A percentile compares a stretch with the other conserved stretches of the same genome.
Evolutionary conservation across 2,888 invertebrate genomes (phyloP).

Genomic region (Andricus curvator): DNA sequence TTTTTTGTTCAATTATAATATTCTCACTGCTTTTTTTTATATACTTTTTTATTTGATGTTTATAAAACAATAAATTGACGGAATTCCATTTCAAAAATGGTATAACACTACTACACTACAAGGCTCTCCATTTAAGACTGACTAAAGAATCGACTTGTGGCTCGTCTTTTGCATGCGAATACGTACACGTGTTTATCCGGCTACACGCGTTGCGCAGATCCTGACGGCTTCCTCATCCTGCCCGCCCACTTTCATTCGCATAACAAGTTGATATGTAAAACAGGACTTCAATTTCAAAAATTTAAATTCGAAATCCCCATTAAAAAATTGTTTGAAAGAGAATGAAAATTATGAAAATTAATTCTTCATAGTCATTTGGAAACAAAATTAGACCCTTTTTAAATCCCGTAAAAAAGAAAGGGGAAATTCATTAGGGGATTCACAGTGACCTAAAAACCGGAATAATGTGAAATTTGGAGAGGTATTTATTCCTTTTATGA

Average conservation of each 20-base stretch:
- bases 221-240: slow-evolving; percentile 64
- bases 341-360: background rate
- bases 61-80: background rate
- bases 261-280: slow-evolving; percentile 7
- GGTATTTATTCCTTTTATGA: too few relatives aligned
- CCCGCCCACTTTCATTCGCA: slow-evolving; percentile 39
- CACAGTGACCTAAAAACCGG: too few relatives aligned
- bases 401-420: too few relatives aligned
- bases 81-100: too few relatives aligned
- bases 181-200: slow-evolving; percentile 71
- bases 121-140: slow-evolving; percentile 60
- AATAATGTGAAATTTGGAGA: too few relatives aligned
- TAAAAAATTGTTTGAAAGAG: background rate
- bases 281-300: background rate
- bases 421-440: too few relatives aligned
- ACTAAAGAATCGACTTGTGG: slow-evolving; percentile 59
- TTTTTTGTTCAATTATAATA: background rate
- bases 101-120: slow-evolving; percentile 38
- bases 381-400: too few relatives aligned
- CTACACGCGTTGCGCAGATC: slow-evolving; percentile 74
- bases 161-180: slow-evolving; percentile 74
- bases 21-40: background rate
- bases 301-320: background rate
- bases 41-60: background rate
- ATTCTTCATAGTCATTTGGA: background rate